Base-by-base conservation (phyloP, 1,140 invertebrate species). In the Plectrocnemia conspersa region DNA sequence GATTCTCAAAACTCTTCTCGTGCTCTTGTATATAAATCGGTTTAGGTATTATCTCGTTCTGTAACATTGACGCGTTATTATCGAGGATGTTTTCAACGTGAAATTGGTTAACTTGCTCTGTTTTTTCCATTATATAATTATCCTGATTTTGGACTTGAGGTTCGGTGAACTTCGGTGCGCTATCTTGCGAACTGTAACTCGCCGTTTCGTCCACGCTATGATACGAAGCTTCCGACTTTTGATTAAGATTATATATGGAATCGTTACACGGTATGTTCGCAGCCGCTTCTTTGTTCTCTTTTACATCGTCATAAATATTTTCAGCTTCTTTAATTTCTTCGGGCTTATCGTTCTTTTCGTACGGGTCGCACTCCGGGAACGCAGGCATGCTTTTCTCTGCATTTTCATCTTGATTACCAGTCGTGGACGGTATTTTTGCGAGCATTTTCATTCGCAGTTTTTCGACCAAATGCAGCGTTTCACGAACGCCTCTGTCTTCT, bases 401-500 rank as follows among this genome's bases (percentile, higher is more conserved):
- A 13, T 25, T 25, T 52, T 62, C 53, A 50, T 52, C 41, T 46
- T 58, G 61, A 50, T 40, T 56, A 46, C 36, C 50, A 41, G 33
- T 41, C 13, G 27, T 21, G 19, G 22, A 45, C 24, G 54, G 27
- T 49, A 57, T 64, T 35, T 57, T 59, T 10, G 53, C 53, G 27
- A 24, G 74, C 25, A 72, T 61, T 55, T 25, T 45, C 75, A 87
- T 79, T 46, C 86, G 71, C 11, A 90, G 68, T 67, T 89, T 86
- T 59, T 89, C 85, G 6, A 91, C 86, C 13, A 91, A 68, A 72
- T 88, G 83, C 21, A 86, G 67, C 1, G 88, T 89, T 71, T 88
- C 88, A 33, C 83, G 71, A 0, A 84, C 84, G 63, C 87, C 67
- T 59, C 73, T 18, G 46, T 63, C 72, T 62, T 74, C 72, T 62